Percentiles rank a stretch among this genome's conserved stretches.
phyloP scores from a whole-genome alignment of 2,888 invertebrate species.

The Asteroscopus sphinx region DNA sequence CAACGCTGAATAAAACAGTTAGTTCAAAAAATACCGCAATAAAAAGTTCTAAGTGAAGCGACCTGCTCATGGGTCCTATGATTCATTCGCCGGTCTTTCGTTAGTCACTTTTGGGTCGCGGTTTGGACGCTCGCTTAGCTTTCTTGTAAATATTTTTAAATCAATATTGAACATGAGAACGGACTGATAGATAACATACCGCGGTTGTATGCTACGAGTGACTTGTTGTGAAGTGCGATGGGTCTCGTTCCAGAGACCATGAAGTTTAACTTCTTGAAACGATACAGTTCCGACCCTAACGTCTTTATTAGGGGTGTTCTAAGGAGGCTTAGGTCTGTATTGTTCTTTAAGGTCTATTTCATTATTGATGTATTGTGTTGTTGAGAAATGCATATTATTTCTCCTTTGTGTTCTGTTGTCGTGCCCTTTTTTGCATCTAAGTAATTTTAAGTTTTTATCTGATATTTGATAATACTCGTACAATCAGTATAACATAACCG shows the following conservation, averaged over 20 bases:
- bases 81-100: constrained; percentile 74
- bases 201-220: constrained; percentile 8
- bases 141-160: constrained; percentile 78
- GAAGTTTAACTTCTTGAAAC: constrained; percentile 42
- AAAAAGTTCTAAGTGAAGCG: constrained; percentile 79
- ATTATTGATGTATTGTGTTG: neutral
- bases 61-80: constrained; percentile 76
- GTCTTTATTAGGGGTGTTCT: constrained; percentile 28
- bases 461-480: no score
- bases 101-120: constrained; percentile 72
- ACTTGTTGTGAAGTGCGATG: constrained; percentile 26
- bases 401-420: no score
- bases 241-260: constrained; percentile 12
- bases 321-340: constrained; percentile 38
- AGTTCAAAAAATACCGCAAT: constrained; percentile 81
- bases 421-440: neutral
- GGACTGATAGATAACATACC: constrained; percentile 25
- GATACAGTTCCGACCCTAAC: constrained; percentile 35
- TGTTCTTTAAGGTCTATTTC: neutral
- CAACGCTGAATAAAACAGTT: constrained; percentile 75
- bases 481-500: no score
- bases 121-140: constrained; percentile 69
- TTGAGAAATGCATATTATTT: no score
- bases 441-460: neutral
- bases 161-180: constrained; percentile 74